Evolutionary conservation across 2,797 vertebrate species (phyloP).

Genomic region (Melanotaenia trifasciata): DNA sequence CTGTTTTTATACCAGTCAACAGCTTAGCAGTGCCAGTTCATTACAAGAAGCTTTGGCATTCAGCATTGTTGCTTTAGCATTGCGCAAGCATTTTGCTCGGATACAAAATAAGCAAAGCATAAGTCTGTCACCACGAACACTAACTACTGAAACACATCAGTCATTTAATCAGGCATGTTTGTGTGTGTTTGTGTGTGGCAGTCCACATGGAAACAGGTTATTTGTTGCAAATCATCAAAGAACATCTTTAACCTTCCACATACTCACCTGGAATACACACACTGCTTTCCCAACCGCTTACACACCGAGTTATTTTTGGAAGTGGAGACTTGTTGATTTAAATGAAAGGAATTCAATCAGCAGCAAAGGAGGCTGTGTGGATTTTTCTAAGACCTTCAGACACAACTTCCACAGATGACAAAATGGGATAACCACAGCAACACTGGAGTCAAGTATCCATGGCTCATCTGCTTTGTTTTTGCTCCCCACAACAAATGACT

Average conservation of each 20-base stretch:
- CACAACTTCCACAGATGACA: constrained; percentile 22
- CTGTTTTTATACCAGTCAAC: constrained; percentile 44
- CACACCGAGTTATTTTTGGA: constrained; percentile 36
- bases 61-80: constrained; percentile 17
- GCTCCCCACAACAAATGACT: not conserved
- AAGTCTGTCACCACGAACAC: constrained; percentile 22
- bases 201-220: constrained; percentile 32
- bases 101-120: constrained; percentile 31
- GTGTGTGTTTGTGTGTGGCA: constrained; percentile 24
- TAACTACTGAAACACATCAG: constrained; percentile 28
- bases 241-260: constrained; percentile 22
- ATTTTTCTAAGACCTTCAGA: constrained; percentile 34
- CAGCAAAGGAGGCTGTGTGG: constrained; percentile 9
- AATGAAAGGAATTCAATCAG: constrained; percentile 46
- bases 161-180: constrained; percentile 11
- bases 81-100: constrained; percentile 43
- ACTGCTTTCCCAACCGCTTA: not conserved
- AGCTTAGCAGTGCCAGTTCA: constrained; percentile 23
- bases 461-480: constrained; percentile 7
- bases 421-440: constrained; percentile 17
- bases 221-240: constrained; percentile 54
- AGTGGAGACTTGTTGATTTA: constrained; percentile 53
- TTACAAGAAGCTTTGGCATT: constrained; percentile 53
- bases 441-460: constrained; percentile 14
- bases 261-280: constrained; percentile 26